phyloP scores from a whole-genome alignment of 2,888 invertebrate genomes.

The Euzetes globulus region DNA sequence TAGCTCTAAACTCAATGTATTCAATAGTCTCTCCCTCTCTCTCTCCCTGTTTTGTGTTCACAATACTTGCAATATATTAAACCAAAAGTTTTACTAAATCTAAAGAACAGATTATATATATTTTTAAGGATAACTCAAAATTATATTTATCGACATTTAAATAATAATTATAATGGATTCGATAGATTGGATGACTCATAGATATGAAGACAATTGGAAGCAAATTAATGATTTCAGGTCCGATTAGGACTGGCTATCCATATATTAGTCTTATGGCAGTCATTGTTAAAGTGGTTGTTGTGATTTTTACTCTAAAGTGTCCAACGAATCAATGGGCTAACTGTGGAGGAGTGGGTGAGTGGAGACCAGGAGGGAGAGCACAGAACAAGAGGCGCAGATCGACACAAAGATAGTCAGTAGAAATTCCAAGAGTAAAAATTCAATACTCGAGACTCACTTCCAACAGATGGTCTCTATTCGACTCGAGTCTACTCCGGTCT shows the following conservation, averaged over 20 bases:
- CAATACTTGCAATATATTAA: neutral
- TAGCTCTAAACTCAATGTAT: neutral
- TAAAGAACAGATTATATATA: neutral
- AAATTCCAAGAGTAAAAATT: neutral
- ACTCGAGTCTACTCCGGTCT: neutral
- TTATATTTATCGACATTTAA: no score
- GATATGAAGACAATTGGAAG: neutral
- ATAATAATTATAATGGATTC: neutral
- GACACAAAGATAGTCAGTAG: conserved; percentile 4
- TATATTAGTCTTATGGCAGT: neutral
- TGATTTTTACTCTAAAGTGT: conserved; percentile 23
- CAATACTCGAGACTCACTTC: conserved; percentile 21
- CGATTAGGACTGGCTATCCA: neutral
- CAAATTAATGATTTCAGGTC: neutral
- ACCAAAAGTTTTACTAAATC: neutral
- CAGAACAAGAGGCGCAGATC: conserved; percentile 13
- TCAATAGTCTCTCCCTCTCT: neutral
- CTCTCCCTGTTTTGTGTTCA: neutral
- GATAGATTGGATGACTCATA: neutral
- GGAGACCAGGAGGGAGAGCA: conserved; percentile 17
- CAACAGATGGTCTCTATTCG: conserved; percentile 27
- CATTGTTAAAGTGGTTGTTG: conserved; percentile 20
- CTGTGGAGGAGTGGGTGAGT: conserved; percentile 30
- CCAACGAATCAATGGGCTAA: neutral
- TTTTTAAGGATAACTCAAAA: neutral